Evolutionary conservation across 2,113 vertebrate genomes (phyloP), one percentile per base, ranked within the genome.

Genomic region (Cinclus mexicanus): DNA sequence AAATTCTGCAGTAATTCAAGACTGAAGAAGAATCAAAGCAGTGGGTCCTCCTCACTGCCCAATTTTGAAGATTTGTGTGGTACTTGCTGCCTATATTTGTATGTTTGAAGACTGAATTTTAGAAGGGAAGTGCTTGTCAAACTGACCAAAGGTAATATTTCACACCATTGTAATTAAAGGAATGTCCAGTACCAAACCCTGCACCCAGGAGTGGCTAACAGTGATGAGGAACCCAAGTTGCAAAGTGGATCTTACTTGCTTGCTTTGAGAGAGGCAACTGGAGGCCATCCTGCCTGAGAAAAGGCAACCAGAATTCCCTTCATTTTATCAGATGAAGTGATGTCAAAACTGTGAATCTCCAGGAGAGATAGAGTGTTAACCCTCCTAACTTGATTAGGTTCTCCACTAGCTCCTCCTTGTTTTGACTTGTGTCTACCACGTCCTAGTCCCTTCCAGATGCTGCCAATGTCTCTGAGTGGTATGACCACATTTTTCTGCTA

Each of bases 401-500:
- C 68, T 75, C 39, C 22, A 57, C 19, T 63, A 55, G 67, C 70
- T 94, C 77, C 63, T 94, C 77, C 65, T 63, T 49, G 56, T 87
- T n/a, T 74, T 55, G 50, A 39, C 21, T 94, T 77, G 69, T 42
- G 59, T 59, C 83, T 78, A 64, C 69, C 65, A 76, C 74, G 18
- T 82, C 88, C 42, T 49, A 56, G 59, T 67, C 80, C 56, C 22
- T 90, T 59, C 67, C 65, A 82, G 70, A 26, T 39, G 55, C 68
- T 1, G 6, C 42, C 39, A 75, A 44, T 82, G 74, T 57, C 82
- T 95, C 84, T 85, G 72, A 94, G 91, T 90, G 33, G 76, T 83
- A 77, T 90, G 82, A 85, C 39, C 59, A 77, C 64, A 92, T 93
- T 93, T 77, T 96, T 95, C 75, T 93, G 85, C 71, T 80, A 55